Evolutionary conservation across 2,888 invertebrate species (phyloP).

Genomic region (Hirtodrosophila cameraria): DNA sequence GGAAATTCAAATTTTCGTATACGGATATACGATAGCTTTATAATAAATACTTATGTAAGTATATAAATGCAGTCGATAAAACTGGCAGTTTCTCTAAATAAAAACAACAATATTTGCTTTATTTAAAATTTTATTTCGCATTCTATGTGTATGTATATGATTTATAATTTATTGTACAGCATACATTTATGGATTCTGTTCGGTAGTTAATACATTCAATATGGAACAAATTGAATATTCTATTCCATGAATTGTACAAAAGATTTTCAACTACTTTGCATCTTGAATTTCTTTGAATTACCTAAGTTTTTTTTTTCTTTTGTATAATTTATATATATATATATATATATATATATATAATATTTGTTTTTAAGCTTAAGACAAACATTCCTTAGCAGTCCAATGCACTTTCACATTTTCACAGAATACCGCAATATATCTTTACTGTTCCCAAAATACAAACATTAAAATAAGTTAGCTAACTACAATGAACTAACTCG

Average conservation of each 20-base stretch:
- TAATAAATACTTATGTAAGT: neutral
- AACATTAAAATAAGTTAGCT: constrained; percentile 66
- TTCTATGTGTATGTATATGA: constrained; percentile 45
- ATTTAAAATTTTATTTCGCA: constrained; percentile 62
- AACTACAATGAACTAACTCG: constrained; percentile 53
- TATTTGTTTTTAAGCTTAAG: constrained; percentile 49
- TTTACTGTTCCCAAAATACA: constrained; percentile 50
- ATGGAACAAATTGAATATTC: constrained; percentile 14
- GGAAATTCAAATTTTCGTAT: too few relatives aligned
- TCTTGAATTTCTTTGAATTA: constrained; percentile 20
- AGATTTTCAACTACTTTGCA: constrained; percentile 20
- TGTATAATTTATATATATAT: constrained; percentile 24
- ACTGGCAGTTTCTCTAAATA: too few relatives aligned
- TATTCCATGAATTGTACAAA: constrained; percentile 37
- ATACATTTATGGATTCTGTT: constrained; percentile 26
- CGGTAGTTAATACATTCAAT: constrained; percentile 33
- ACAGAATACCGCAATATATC: constrained; percentile 53
- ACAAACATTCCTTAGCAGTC: constrained; percentile 52
- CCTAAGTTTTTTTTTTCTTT: constrained; percentile 11
- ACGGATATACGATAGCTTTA: too few relatives aligned
- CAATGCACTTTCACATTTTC: constrained; percentile 28
- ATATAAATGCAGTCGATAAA: neutral
- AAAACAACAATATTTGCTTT: constrained; percentile 10
- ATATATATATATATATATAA: constrained; percentile 28
- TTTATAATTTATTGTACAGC: constrained; percentile 60